Evolutionary conservation across 2,888 invertebrate genomes (phyloP), one percentile per base, ranked within the genome.

Genomic region (Agrotis puta): DNA sequence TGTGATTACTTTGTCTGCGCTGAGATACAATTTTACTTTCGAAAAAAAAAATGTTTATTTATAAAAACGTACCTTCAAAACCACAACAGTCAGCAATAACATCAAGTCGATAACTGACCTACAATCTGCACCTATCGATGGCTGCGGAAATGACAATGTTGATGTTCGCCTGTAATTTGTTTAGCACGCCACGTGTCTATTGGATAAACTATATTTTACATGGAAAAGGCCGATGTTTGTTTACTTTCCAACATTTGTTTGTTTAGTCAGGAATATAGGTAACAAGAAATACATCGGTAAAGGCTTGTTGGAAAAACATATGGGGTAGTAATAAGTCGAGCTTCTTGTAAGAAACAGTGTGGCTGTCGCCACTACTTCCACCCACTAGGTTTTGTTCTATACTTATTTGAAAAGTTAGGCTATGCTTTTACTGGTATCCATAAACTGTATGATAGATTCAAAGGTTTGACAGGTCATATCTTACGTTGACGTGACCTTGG

Each of bases 161-260:
- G 61, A n/a, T 43, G 47, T 47, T 47, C 9, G 20, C 43, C 50
- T 45, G 47, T 71, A 57, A 71, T 72, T 56, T 74, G 58, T 63
- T 54, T 57, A 22, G 39, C 45, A 56, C 16, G 51, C 56, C 56
- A 57, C 22, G 43, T 67, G 76, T 80, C 71, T 58, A 64, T 67
- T 58, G 57, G 18, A 71, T 71, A 75, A 77, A 79, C 80, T 59
- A 47, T 53, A 53, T 64, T 67, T 67, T 48, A 69, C 27, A 61
- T 54, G 48, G 48, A 53, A 56, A 79, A 63, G 45, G 58, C 9
- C 24, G 47, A 11, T n/a, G 54, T 24, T 47, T 13, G 59, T 51
- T 62, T 74, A 16, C 57, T 66, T 27, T n/a, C 14, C 27, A 7
- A 13, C 47, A 22, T 48, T 39, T 72, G 69, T 72, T 77, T 77